phyloP scores from a whole-genome alignment of 2,797 vertebrate species.

The Megaceryle alcyon region DNA sequence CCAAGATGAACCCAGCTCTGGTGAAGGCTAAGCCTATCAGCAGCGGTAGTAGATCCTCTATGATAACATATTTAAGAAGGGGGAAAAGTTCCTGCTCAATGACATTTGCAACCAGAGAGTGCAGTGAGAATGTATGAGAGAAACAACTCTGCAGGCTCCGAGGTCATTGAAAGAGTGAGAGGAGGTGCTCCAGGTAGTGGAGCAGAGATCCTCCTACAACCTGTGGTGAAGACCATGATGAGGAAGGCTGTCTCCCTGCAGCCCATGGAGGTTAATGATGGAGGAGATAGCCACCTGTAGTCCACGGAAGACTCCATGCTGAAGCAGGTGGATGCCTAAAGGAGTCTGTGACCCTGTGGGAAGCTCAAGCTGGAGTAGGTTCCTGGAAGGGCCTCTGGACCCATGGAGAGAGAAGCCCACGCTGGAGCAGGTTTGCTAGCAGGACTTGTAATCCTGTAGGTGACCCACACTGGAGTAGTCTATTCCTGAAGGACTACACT shows the following conservation, averaged over 20 bases:
- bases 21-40: neutral
- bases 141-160: neutral
- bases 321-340: too few relatives aligned
- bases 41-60: neutral
- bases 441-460: too few relatives aligned
- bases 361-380: too few relatives aligned
- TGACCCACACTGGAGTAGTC: too few relatives aligned
- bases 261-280: neutral
- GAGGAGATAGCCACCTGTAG: neutral
- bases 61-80: neutral
- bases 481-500: too few relatives aligned
- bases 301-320: neutral
- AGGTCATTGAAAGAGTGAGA: neutral
- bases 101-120: neutral
- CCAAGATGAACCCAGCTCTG: neutral
- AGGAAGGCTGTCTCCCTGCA: neutral
- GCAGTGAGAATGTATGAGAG: neutral
- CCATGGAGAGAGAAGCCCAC: too few relatives aligned
- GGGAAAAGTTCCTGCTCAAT: neutral
- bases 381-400: neutral
- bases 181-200: neutral
- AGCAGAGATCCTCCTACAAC: neutral
- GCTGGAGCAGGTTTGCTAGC: too few relatives aligned
- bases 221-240: neutral
- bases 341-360: too few relatives aligned